Percentiles rank a stretch among this genome's conserved stretches.
Conservation (phyloP, 2,888 invertebrate species). For the Lycia hirtaria region DNA sequence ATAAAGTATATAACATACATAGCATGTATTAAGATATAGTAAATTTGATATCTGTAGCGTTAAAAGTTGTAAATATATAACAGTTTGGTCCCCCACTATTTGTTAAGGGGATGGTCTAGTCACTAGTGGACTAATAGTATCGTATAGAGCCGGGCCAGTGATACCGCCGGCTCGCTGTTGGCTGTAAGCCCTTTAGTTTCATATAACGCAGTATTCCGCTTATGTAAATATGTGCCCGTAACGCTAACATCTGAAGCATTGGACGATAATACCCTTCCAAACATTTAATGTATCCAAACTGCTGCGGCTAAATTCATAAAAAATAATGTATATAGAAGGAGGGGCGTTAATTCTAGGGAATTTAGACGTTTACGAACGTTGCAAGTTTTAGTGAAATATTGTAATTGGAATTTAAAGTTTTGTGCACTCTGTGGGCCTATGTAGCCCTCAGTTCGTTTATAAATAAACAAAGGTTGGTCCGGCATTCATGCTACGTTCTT, state of each 20-base stretch:
- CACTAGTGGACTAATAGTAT: constrained; percentile 66
- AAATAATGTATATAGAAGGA: constrained; percentile 62
- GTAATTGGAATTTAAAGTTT: constrained; percentile 55
- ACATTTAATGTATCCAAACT: constrained; percentile 34
- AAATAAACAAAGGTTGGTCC: constrained; percentile 1
- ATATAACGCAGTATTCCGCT: constrained; percentile 68
- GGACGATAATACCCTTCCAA: constrained; percentile 19
- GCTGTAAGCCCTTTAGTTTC: constrained; percentile 56
- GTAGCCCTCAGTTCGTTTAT: constrained; percentile 63
- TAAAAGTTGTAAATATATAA: constrained; percentile 73
- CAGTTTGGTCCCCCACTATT: constrained; percentile 59
- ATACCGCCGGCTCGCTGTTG: constrained; percentile 35
- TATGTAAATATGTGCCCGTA: constrained; percentile 63
- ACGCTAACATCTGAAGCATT: constrained; percentile 29
- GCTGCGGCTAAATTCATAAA: constrained; percentile 50
- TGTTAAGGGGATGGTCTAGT: constrained; percentile 72
- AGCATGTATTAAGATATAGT: constrained; percentile 67
- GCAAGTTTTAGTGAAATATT: constrained; percentile 64
- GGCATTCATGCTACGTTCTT: constrained; percentile 5
- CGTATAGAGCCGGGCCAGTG: constrained; percentile 43
- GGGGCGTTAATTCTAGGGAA: constrained; percentile 64
- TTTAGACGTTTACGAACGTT: constrained; percentile 60
- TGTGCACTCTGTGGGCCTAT: constrained; percentile 59
- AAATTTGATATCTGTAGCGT: constrained; percentile 72
- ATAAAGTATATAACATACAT: constrained; percentile 50